Conservation (phyloP, 2,113 vertebrate genomes). For the Brachypodius melanocephalos region DNA sequence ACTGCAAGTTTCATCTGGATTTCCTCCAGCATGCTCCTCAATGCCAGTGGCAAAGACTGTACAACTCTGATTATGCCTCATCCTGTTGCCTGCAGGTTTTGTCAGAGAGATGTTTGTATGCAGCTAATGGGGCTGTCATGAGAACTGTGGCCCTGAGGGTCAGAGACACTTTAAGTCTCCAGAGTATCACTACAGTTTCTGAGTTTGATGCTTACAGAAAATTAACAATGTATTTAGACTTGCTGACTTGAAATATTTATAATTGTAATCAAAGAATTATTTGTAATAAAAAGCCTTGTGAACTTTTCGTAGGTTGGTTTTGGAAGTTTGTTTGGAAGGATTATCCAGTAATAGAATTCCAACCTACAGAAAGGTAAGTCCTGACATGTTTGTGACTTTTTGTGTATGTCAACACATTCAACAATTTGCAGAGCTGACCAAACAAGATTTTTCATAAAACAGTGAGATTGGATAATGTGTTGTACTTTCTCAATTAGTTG, state of each 20-base stretch:
- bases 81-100: background rate
- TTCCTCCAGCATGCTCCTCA: background rate
- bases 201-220: background rate
- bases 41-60: background rate
- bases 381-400: background rate
- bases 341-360: background rate
- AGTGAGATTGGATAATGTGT: background rate
- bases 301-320: background rate
- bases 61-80: background rate
- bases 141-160: background rate
- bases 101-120: background rate
- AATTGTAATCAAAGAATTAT: background rate
- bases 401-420: background rate
- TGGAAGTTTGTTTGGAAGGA: background rate
- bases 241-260: background rate
- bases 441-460: background rate
- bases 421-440: background rate
- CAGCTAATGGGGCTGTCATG: background rate
- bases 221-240: background rate
- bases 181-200: background rate
- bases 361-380: background rate
- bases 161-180: background rate
- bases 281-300: background rate
- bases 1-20: background rate
- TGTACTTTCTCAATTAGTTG: conserved; percentile 37